Base-by-base conservation (phyloP, 2,797 vertebrate genomes). In the Tokudaia tokunoshimensis region DNA sequence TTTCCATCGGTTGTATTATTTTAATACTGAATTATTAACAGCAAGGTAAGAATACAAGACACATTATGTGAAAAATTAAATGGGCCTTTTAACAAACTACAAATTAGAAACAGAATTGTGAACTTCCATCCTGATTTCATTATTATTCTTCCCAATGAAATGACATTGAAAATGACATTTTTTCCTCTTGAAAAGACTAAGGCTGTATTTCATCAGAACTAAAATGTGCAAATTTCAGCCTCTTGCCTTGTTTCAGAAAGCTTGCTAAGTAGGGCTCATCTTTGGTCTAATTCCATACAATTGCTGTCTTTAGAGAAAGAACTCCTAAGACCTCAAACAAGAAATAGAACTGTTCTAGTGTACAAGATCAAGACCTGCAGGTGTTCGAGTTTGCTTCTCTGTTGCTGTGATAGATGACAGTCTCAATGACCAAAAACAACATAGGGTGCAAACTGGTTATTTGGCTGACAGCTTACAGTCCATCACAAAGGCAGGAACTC, bases 61-160 rank as follows among this genome's bases (percentile, higher is more conserved):
- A 92, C 24, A 44, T 89, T 85, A 22, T 94, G 44, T 72, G 93
- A 89, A 89, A 94, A 76, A 82, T 55, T 96, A 94, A 52, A 14
- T 37, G 87, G 63, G 13, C 50, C 84, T 75, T 96, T 96, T 91
- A 89, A 92, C 59, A 96, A 93, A 61, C 52, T 95, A 83, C 94
- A 70, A 84, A 59, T 94, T 94, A 22, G 63, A 96, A 74, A 41
- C 70, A 94, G 91, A 87, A 55, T 81, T 95, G 72, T 88, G 59
- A 91, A 88, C 92, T 24, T 85, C 47, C 12, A 65, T 50, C 44
- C 50, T 81, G 14, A 95, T 89, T 61, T 95, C 96, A 95, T 96
- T 76, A 94, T 81, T 97, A 57, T 74, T 94, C 94, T 93, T 85
- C 37, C 80, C 75, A 97, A 47, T 70, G 19, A 96, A 98, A 96